phyloP scores from a whole-genome alignment of 2,113 vertebrate species.

The Cyphomyrus discorhynchus region DNA sequence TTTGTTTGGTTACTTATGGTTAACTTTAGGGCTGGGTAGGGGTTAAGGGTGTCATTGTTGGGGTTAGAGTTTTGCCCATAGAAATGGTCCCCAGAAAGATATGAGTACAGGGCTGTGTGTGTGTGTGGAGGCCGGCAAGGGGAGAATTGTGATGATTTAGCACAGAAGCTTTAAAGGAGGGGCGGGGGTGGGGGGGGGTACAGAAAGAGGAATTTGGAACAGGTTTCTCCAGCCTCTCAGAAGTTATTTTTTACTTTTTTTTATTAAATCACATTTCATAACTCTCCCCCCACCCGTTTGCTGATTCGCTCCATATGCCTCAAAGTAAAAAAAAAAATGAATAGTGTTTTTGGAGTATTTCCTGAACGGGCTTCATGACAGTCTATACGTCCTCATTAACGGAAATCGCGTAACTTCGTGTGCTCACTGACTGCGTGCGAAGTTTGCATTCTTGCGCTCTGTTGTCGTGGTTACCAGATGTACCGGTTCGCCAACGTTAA shows the following conservation, averaged over 20 bases:
- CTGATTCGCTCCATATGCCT: background rate
- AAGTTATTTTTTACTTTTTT: background rate
- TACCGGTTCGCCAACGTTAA: background rate
- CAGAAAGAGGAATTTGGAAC: constrained; percentile 40
- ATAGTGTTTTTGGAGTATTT: background rate
- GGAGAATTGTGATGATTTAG: constrained; percentile 42
- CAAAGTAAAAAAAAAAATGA: background rate
- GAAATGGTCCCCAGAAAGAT: background rate
- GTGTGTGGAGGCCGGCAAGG: background rate
- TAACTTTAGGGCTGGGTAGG: background rate
- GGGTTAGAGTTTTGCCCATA: background rate
- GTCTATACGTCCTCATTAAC: background rate
- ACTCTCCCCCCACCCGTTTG: background rate
- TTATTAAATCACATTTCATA: background rate
- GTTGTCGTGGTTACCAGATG: background rate
- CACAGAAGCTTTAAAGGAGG: constrained; percentile 51
- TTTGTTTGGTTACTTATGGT: background rate
- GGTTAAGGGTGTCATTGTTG: background rate
- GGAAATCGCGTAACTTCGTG: background rate
- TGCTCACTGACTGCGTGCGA: background rate
- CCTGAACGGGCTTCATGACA: background rate
- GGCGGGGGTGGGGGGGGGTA: constrained; percentile 39
- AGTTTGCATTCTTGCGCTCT: background rate
- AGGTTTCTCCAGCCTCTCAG: constrained; percentile 11
- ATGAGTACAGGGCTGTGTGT: background rate